phyloP scores from a whole-genome alignment of 1,140 invertebrate genomes.

The Cylas formicarius region DNA sequence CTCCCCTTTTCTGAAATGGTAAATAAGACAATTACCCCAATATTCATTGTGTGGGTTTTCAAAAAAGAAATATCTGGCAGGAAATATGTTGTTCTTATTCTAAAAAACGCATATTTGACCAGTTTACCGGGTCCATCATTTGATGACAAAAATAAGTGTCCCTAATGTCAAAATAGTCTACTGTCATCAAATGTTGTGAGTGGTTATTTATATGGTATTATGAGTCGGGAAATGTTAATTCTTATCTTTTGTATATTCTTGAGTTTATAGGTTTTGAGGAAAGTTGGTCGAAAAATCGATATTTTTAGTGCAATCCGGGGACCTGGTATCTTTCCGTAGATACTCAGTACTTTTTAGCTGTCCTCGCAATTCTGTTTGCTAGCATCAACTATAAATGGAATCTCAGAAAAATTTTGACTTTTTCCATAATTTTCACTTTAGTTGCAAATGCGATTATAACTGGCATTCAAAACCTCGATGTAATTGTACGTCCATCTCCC shows the following conservation, averaged over 20 bases:
- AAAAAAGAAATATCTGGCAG: no score
- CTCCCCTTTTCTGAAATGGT: constrained; percentile 7
- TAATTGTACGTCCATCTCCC: constrained; percentile 5
- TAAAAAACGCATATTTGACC: not conserved
- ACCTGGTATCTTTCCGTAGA: constrained; percentile 11
- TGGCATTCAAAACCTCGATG: not conserved
- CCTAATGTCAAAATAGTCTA: no score
- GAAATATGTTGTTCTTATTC: no score
- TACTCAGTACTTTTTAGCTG: constrained; percentile 1
- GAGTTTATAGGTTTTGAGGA: no score
- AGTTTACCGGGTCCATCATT: no score
- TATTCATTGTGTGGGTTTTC: not conserved
- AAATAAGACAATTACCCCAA: constrained; percentile 2
- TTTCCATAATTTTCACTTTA: not conserved
- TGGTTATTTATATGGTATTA: no score
- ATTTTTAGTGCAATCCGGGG: constrained; percentile 6
- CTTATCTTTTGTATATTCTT: no score
- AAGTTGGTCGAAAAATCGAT: no score
- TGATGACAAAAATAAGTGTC: no score
- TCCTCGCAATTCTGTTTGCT: constrained; percentile 1
- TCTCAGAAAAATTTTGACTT: not conserved
- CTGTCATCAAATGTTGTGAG: no score
- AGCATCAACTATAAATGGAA: not conserved
- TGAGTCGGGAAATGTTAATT: no score
- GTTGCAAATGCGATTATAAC: not conserved